These are phyloP conservation scores for Sphaeramia orbicularis DNA, from an alignment of 2,797 vertebrate species.

Conservation along the genomic window DNA sequence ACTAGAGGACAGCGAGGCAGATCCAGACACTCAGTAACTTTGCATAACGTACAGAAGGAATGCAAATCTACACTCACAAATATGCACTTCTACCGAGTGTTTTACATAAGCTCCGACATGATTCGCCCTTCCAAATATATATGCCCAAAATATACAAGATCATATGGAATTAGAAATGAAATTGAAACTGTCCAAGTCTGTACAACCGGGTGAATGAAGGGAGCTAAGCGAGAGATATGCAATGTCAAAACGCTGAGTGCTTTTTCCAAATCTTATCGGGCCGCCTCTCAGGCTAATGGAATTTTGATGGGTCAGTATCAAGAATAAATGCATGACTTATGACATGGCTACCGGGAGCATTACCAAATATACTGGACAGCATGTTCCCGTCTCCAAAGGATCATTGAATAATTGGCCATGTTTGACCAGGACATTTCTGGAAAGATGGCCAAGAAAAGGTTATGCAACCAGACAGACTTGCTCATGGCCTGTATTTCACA, in stretches of 20 bases:
- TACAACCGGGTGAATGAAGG: constrained; percentile 32
- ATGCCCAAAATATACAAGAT: constrained; percentile 57
- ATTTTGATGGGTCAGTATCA: constrained; percentile 76
- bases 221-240: constrained; percentile 57
- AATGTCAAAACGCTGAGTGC: constrained; percentile 70
- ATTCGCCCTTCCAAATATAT: constrained; percentile 60
- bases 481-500: constrained; percentile 77
- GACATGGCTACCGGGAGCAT: constrained; percentile 69
- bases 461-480: constrained; percentile 71
- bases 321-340: constrained; percentile 75
- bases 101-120: constrained; percentile 68
- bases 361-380: constrained; percentile 74
- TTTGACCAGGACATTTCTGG: constrained; percentile 76
- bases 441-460: constrained; percentile 76
- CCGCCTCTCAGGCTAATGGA: constrained; percentile 71
- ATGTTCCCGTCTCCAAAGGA: constrained; percentile 71
- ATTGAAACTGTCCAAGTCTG: constrained; percentile 62
- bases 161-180: constrained; percentile 71
- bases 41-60: constrained; percentile 42
- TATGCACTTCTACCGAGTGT: constrained; percentile 37
- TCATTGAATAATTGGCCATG: constrained; percentile 76
- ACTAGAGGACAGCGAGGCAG: constrained; percentile 59
- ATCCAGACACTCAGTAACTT: constrained; percentile 46
- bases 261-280: constrained; percentile 66
- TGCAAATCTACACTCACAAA: constrained; percentile 58